Base-by-base conservation (phyloP, 2,888 invertebrate species). In the Parelbella ahira region DNA sequence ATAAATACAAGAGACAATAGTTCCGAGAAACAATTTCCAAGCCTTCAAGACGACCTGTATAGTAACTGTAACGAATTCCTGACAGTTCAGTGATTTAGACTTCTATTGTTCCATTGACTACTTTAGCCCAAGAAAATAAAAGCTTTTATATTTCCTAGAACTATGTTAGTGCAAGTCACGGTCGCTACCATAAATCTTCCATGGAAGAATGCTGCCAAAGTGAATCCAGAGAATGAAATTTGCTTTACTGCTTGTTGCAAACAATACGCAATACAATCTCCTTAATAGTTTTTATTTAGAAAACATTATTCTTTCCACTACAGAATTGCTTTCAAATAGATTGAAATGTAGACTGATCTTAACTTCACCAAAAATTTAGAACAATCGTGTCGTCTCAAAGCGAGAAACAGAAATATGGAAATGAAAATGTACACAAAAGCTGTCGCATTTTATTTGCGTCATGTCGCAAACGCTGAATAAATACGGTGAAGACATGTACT, bases 41-140 rank as follows among this genome's bases (percentile, higher is more conserved):
- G 24, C 3, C 11, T 23, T 2, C 23, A 11, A 5, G 3, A 10
- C 4, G 1, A 3, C 10, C 19, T 30, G 15, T 2, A 29, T 11
- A 23, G 18, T 18, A 21, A 50, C 43, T 44, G 33, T 18, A 12
- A 37, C 33, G 43, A 45, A 44, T 29, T 29, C 32, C 19, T 43
- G 48, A 50, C 32, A 46, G 34, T 23, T 21, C 25, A 39, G 42
- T 47, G 47, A 49, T 44, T 46, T 44, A 46, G 37, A 43, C 24
- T 27, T 10, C 10, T 34, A 39, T 47, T 48, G 39, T 46, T 44
- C 29, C 39, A 45, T 43, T 47, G 46, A 38, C 20, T 36, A 19
- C 11, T 24, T 39, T 18, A 24, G 11, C 11, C 30, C 25, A 33
- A 33, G 33, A 33, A 33, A 27, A 41, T 41, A 41, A 41, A 39